Evolutionary conservation across 2,113 vertebrate species (phyloP), one percentile per base, ranked within the genome.

Genomic region (Ranitomeya imitator): DNA sequence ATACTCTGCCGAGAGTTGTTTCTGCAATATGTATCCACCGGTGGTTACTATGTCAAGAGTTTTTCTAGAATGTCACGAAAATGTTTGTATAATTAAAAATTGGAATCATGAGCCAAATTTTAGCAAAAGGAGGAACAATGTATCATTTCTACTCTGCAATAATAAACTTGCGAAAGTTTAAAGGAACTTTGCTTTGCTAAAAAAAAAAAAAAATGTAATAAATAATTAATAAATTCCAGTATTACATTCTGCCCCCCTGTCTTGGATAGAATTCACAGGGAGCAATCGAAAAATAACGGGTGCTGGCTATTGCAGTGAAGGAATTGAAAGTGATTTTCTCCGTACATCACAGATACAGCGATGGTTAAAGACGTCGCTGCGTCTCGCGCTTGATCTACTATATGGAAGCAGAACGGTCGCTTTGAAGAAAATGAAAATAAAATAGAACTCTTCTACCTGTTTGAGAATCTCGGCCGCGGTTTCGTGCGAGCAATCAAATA

Each of bases 401-500:
- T 60, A 18, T 51, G 45, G 23, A 71, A 59, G 52, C 86, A 81
- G 63, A 82, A 73, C 52, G 23, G 77, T 37, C 31, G n/a, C 73
- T 61, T 86, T 78, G 59, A 88, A 79, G 59, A 73, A 45, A n/a
- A 11, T 60, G 10, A 88, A 51, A 63, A 76, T 8, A 55, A 63
- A 63, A 88, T 51, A 26, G 0, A 5, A 6, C 4, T 6, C 51
- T 18, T n/a, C 91, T 91, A 99, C 98, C 97, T 99, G 98, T 90
- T 99, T 99, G 79, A 99, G 96, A 83, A 99, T 95, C 73, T 97
- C 97, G 3, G 97, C 96, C 0, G 97, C 97, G 0, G 97, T 98
- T 92, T 96, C 96, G 60, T 97, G 97, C 0, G 97, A 96, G 93
- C 98, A 99, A 89, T 99, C 98, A 85, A 99, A 99, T 92, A 99